Percentiles rank a stretch among this genome's conserved stretches.
Conservation (phyloP, 2,113 vertebrate species). For the Notothenia rossii region DNA sequence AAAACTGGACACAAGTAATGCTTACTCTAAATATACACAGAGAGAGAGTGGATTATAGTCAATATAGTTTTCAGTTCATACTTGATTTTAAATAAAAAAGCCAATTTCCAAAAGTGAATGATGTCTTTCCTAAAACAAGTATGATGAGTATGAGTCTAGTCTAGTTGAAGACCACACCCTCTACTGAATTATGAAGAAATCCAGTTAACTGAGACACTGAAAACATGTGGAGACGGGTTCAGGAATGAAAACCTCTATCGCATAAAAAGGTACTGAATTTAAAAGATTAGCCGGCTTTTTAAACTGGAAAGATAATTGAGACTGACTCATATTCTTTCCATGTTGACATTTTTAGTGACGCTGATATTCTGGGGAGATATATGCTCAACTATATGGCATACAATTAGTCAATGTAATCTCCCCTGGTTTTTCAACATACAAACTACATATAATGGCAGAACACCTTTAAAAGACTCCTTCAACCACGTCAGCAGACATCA, state of each 20-base stretch:
- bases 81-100: not conserved
- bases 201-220: not conserved
- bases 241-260: not conserved
- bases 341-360: not conserved
- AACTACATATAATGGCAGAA: not conserved
- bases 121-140: not conserved
- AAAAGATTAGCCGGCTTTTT: not conserved
- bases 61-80: not conserved
- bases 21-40: not conserved
- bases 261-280: not conserved
- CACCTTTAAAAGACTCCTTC: not conserved
- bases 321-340: not conserved
- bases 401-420: not conserved
- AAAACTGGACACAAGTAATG: not conserved
- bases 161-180: not conserved
- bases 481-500: not conserved
- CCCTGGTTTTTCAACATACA: not conserved
- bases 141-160: no score
- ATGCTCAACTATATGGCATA: not conserved
- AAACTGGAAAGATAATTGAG: not conserved
- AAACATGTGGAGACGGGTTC: not conserved
- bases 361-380: not conserved
- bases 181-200: not conserved
- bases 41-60: not conserved
- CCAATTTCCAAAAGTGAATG: not conserved